Conservation (phyloP, 2,113 vertebrate genomes). For the Puntigrus tetrazona region DNA sequence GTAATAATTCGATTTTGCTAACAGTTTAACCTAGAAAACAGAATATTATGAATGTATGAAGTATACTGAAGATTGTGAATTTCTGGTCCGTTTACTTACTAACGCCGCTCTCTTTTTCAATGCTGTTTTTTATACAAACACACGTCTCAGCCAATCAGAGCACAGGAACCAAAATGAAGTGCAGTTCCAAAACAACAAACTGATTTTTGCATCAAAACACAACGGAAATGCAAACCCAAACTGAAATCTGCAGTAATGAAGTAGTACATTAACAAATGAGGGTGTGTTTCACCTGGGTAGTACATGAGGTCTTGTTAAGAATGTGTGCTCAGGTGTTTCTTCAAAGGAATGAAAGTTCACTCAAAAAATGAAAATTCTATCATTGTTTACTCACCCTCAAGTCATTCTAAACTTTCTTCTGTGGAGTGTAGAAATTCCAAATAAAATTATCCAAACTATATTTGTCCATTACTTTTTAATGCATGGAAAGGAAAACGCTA, state of each 20-base stretch:
- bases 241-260: not conserved
- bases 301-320: not conserved
- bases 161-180: not conserved
- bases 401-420: not conserved
- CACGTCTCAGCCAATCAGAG: not conserved
- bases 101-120: not conserved
- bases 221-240: not conserved
- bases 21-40: not conserved
- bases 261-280: not conserved
- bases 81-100: not conserved
- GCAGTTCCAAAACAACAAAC: not conserved
- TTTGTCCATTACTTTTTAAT: not conserved
- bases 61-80: not conserved
- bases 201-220: not conserved
- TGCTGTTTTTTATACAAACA: not conserved
- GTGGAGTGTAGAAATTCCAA: not conserved
- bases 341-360: not conserved
- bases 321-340: not conserved
- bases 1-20: not conserved
- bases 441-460: not conserved
- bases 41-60: not conserved
- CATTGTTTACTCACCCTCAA: not conserved
- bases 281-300: not conserved
- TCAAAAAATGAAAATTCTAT: not conserved
- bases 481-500: not conserved